A percentile compares a stretch with the other conserved stretches of the same genome.
These are phyloP conservation scores for Nyctereutes procyonoides DNA, from an alignment of 2,113 vertebrate genomes.

Conservation along the genomic window DNA sequence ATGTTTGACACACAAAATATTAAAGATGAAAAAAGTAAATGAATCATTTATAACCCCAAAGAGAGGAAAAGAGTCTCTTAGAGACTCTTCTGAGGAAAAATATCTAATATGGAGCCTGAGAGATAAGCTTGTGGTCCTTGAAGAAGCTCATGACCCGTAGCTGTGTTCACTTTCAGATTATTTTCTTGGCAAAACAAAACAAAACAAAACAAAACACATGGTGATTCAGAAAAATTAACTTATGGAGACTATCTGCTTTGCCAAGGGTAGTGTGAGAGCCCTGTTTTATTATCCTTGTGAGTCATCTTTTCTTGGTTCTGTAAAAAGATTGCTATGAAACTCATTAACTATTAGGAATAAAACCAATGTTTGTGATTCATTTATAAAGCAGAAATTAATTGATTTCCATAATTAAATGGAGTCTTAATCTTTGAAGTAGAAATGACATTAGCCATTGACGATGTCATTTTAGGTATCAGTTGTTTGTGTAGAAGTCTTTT, in stretches of 20 bases:
- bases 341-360: conserved; percentile 60
- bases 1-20: not conserved
- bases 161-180: not conserved
- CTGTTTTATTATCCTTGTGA: conserved; percentile 57
- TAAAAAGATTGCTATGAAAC: conserved; percentile 53
- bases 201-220: not conserved
- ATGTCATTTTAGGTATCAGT: not conserved
- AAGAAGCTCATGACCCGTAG: not conserved
- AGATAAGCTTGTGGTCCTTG: not conserved
- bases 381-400: conserved; percentile 46
- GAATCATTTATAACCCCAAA: not conserved
- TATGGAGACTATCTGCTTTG: conserved; percentile 40
- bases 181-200: conserved; percentile 45
- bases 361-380: conserved; percentile 21
- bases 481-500: not conserved
- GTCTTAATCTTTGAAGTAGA: not conserved
- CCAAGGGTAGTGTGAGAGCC: conserved; percentile 53
- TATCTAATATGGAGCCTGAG: not conserved
- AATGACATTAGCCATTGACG: not conserved
- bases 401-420: not conserved
- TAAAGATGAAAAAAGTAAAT: not conserved
- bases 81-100: conserved; percentile 2
- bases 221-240: conserved; percentile 52
- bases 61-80: not conserved
- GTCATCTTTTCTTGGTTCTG: conserved; percentile 58